A percentile compares a stretch with the other conserved stretches of the same genome.
These are phyloP conservation scores for Erethizon dorsatum DNA, from an alignment of 2,797 vertebrate genomes.

Conservation along the genomic window DNA sequence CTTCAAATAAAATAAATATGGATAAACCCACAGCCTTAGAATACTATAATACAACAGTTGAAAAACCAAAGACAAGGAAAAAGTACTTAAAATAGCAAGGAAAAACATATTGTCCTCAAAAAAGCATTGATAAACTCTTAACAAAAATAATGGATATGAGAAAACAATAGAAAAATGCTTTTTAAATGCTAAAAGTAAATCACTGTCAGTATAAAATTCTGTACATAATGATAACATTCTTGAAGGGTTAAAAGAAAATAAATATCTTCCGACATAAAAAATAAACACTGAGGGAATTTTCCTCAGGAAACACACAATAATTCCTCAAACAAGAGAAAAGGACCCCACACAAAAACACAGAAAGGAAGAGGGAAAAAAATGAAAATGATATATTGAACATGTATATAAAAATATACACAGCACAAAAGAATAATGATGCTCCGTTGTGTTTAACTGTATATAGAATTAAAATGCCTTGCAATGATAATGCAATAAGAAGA, in stretches of 20 bases:
- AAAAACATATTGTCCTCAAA: not conserved
- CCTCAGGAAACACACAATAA: not conserved
- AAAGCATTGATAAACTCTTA: not conserved
- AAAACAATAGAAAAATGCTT: not conserved
- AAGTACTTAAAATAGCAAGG: not conserved
- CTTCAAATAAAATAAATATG: not conserved
- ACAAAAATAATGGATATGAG: not conserved
- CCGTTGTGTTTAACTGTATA: not conserved
- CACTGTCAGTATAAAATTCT: not conserved
- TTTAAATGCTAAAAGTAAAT: not conserved
- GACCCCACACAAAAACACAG: not conserved
- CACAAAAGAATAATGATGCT: not conserved
- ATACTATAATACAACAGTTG: not conserved
- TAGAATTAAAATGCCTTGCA: not conserved
- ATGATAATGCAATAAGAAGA: not conserved
- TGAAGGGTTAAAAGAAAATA: not conserved
- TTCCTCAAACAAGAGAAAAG: conserved; percentile 12
- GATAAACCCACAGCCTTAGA: not conserved
- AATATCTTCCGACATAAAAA: conserved; percentile 10
- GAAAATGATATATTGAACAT: not conserved
- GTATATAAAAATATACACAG: not conserved
- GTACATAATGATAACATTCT: not conserved
- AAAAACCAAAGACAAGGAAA: not conserved
- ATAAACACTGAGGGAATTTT: conserved; percentile 1
- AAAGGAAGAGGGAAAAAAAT: not conserved